These are phyloP conservation scores for Xestia c-nigrum DNA, from an alignment of 2,888 invertebrate genomes.

Conservation along the genomic window DNA sequence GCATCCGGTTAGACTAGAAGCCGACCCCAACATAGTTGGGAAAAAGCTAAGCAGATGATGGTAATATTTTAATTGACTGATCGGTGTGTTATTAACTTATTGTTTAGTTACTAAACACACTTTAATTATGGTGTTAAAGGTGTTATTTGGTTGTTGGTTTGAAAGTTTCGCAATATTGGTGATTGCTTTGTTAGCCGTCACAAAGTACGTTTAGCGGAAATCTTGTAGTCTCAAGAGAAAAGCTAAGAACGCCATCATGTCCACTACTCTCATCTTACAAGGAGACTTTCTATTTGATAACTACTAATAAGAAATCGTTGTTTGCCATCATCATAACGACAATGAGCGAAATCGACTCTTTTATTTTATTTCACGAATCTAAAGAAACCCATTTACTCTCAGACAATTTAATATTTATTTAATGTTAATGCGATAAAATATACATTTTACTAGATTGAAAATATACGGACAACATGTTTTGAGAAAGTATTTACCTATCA, in stretches of 20 bases:
- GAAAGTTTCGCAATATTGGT: constrained; percentile 4
- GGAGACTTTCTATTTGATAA: constrained; percentile 59
- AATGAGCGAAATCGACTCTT: constrained; percentile 55
- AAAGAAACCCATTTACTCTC: constrained; percentile 38
- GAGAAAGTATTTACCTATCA: constrained; percentile 18
- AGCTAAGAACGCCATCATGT: constrained; percentile 11
- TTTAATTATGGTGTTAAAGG: neutral
- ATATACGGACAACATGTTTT: constrained; percentile 9
- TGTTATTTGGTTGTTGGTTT: neutral
- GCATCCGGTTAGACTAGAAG: too few species aligned
- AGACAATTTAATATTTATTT: constrained; percentile 35
- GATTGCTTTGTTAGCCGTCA: neutral
- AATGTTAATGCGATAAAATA: constrained; percentile 20
- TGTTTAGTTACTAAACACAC: neutral
- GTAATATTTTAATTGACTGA: neutral
- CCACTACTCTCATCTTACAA: constrained; percentile 8
- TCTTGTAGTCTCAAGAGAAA: constrained; percentile 8
- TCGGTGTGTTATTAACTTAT: neutral
- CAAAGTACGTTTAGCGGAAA: neutral
- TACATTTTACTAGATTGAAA: constrained; percentile 12
- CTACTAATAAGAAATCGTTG: constrained; percentile 53
- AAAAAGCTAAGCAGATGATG: too few species aligned
- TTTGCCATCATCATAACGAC: constrained; percentile 38
- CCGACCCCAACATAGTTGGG: too few species aligned
- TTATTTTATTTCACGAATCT: constrained; percentile 41